Evolutionary conservation across 2,113 vertebrate genomes (phyloP), one percentile per base, ranked within the genome.

Genomic region (Phyllostomus discolor): DNA sequence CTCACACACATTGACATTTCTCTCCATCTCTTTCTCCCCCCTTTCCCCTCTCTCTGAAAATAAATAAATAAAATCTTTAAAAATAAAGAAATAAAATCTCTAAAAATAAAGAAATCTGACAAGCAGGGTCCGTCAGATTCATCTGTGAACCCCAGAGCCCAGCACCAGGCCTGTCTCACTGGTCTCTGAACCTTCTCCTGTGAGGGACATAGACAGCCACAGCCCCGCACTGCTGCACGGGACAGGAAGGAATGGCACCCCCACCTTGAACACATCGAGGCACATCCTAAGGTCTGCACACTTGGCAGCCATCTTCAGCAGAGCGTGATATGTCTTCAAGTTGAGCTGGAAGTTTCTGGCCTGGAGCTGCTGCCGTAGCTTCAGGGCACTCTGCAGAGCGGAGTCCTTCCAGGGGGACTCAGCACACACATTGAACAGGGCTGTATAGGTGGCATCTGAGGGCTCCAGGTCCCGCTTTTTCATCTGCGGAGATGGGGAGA

Each of bases 371-470:
- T 99, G 98, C 59, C 98, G 98, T 66, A 99, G 97, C 50, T 98
- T 99, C 93, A 99, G 92, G 0, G 99, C 99, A 0, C 98, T 98
- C 93, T 99, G 98, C 54, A 99, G 98, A 1, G 99, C 99, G 0
- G 98, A 98, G 43, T 98, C 98, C 54, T 99, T 99, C 97, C 98
- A 99, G 0, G 99, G 99, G 0, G 99, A 99, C 95, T 99, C 98
- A 0, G 99, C 99, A 7, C 99, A 99, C 91, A 99, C 99, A 0
- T 99, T 99, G 98, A 99, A 99, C 90, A 99, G 98, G 0, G 99
- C 99, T 0, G 99, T 99, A 97, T 99, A 99, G 0, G 99, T 99
- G 57, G 99, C 99, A 1, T 99, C 99, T 0, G 98, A 98, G 1
- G 99, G 98, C 4, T 94, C 91, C 24, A 99, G 97, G 59, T 98